These are phyloP conservation scores for Epiblema foenella DNA, from an alignment of 2,888 invertebrate genomes.

Conservation along the genomic window DNA sequence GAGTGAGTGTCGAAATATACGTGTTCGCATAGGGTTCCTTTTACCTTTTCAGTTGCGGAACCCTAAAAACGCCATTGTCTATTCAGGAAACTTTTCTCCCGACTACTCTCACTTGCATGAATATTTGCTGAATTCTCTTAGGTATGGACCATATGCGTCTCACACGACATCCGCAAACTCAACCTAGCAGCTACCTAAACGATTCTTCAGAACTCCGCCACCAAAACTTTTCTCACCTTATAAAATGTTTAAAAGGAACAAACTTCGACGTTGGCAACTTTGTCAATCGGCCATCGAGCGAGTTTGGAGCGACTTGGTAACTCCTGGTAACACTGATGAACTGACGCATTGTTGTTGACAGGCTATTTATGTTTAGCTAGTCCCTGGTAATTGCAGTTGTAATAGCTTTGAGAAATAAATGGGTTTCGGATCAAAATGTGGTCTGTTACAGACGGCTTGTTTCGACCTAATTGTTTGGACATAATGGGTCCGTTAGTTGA, in stretches of 20 bases:
- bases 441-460: constrained; percentile 7
- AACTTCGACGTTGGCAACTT: constrained; percentile 39
- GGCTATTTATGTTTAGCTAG: constrained; percentile 31
- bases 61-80: background rate
- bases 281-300: constrained; percentile 36
- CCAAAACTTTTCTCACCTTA: constrained; percentile 35
- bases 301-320: constrained; percentile 16
- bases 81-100: no score
- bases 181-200: constrained; percentile 16
- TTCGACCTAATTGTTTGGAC: constrained; percentile 4
- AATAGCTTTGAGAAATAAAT: constrained; percentile 30
- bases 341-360: constrained; percentile 34
- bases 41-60: background rate
- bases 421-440: constrained; percentile 8
- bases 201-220: constrained; percentile 26
- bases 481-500: background rate
- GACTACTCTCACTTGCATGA: background rate
- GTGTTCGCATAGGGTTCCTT: no score
- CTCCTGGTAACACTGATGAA: constrained; percentile 21
- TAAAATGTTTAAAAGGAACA: constrained; percentile 36
- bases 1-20: no score
- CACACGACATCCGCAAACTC: background rate
- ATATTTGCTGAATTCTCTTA: background rate
- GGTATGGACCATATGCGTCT: background rate
- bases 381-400: constrained; percentile 30